Evolutionary conservation across 1,140 invertebrate genomes (phyloP).

Genomic region (Trinorchestia longiramus): DNA sequence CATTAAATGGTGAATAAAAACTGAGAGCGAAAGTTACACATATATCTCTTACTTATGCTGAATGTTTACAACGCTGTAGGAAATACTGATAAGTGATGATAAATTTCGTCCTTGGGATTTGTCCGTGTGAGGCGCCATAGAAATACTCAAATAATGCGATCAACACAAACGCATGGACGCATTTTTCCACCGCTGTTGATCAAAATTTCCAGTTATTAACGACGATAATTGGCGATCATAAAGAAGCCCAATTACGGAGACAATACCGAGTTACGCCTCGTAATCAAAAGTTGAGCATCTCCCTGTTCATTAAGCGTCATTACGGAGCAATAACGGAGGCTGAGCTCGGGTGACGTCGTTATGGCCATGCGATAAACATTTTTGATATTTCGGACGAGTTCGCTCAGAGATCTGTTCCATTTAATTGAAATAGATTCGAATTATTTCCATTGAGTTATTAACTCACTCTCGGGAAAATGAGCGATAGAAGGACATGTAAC

Average conservation of each 20-base stretch:
- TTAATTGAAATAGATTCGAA: background rate
- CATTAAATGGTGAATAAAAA: background rate
- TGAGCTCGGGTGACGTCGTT: background rate
- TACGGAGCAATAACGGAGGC: background rate
- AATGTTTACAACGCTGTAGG: background rate
- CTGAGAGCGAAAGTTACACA: background rate
- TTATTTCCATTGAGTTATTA: background rate
- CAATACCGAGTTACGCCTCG: slow-evolving; percentile 21
- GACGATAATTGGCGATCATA: slow-evolving; percentile 20
- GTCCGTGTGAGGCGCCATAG: too few relatives aligned
- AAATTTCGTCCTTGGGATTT: background rate
- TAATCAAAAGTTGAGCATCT: slow-evolving; percentile 32
- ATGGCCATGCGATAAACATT: background rate
- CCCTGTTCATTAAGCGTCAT: slow-evolving; percentile 18
- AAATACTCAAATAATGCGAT: background rate
- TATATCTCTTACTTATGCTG: background rate
- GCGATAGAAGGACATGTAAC: background rate
- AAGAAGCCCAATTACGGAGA: slow-evolving; percentile 12
- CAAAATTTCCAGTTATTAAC: slow-evolving; percentile 9
- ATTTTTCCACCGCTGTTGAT: slow-evolving; percentile 1
- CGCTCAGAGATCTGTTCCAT: background rate
- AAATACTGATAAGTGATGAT: background rate
- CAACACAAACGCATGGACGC: background rate
- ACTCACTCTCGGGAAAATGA: background rate
- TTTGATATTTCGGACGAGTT: background rate